Base-by-base conservation (phyloP, 2,888 invertebrate genomes). In the Zygogramma bicolorata region DNA sequence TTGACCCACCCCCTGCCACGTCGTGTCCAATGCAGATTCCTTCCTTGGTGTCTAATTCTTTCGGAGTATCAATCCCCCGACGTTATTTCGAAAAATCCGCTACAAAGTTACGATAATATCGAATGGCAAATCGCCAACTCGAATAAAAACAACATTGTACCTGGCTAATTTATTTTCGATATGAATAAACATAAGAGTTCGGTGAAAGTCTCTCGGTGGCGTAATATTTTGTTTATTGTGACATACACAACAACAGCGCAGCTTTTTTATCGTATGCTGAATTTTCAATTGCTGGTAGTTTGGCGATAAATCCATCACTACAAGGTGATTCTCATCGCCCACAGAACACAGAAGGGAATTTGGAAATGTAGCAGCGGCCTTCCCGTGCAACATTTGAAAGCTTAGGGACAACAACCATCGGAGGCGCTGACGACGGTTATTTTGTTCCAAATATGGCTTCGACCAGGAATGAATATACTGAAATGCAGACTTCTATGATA, bases 181-280 rank as follows among this genome's bases (percentile, higher is more conserved):
- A 65, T 72, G 70, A 74, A 77, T 75, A 73, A 71, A 72, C 70
- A 73, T 67, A 70, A 73, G 75, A 70, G 72, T 70, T 66, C 69
- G 76, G 78, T 76, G 78, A 78, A 78, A 78, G 78, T 73, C 76
- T 70, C 65, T 46, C 49, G 46, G 46, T 46, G 63, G 46, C 31
- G 46, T 68, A 60, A 65, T 65, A 65, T 65, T 68, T 57, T 68
- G 59, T 67, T 63, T 46, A 63, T 63, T 63, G 63, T 29, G 63
- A 63, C 46, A 63, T 42, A 34, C 22, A 61, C 61, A 40, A 61
- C 60, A 38, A 61, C 61, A 31, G 63, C 46, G n/a, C 53, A 13
- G 25, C 25, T 53, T 53, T 34, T 53, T 53, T 27, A 53, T 53
- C 53, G 53, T 53, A 53, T 13, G 53, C 25, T 25, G 53, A 53